phyloP scores from a whole-genome alignment of 2,888 invertebrate species.

The Agrenia bidenticulata region DNA sequence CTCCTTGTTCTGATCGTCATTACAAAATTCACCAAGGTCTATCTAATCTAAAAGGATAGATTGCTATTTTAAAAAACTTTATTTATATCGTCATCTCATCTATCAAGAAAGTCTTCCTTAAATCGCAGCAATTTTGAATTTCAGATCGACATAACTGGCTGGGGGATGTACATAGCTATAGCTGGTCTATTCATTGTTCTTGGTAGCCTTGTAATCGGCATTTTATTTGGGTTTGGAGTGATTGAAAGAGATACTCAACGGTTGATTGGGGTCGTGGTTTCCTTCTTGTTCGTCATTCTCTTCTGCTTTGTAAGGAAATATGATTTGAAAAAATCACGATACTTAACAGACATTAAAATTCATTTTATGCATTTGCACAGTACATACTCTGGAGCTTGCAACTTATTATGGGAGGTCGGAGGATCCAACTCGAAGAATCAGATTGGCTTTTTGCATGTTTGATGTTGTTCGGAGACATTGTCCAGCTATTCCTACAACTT shows the following conservation, averaged over 20 bases:
- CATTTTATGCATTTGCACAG: neutral
- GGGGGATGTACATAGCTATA: slow-evolving; percentile 1
- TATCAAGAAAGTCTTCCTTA: no score
- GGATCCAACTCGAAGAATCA: slow-evolving; percentile 11
- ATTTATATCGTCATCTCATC: no score
- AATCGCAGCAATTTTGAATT: neutral
- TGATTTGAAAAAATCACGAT: neutral
- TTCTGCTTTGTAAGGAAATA: slow-evolving; percentile 1
- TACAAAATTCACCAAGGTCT: slow-evolving; percentile 20
- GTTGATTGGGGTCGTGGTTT: neutral
- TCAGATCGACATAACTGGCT: slow-evolving; percentile 19
- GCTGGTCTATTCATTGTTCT: neutral
- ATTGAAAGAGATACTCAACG: neutral
- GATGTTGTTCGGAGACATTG: slow-evolving; percentile 23
- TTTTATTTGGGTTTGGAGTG: neutral
- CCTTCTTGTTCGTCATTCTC: slow-evolving; percentile 1
- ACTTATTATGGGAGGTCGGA: slow-evolving; percentile 21
- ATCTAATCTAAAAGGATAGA: no score
- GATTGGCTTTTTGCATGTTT: slow-evolving; percentile 26
- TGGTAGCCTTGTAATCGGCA: neutral
- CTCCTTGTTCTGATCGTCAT: slow-evolving; percentile 2
- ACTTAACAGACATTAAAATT: neutral
- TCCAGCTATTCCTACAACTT: slow-evolving; percentile 17
- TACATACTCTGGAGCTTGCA: slow-evolving; percentile 1
- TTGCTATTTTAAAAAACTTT: no score